Evolutionary conservation across 2,113 vertebrate genomes (phyloP).

Genomic region (Cyanoliseus patagonus): DNA sequence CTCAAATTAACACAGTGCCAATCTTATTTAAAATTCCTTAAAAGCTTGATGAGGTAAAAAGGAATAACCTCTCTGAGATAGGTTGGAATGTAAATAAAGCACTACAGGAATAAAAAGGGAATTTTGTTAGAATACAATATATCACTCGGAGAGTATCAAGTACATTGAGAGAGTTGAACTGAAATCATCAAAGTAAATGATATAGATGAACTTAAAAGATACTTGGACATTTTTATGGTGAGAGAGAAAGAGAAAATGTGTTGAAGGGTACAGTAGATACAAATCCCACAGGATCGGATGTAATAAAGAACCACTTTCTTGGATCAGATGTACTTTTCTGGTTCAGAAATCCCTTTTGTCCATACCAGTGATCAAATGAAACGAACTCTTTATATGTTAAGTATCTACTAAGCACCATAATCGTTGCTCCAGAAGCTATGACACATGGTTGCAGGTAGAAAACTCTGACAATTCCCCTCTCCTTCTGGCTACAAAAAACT

Average conservation of each 20-base stretch:
- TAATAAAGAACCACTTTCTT: background rate
- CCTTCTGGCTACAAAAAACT: background rate
- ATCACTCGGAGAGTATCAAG: background rate
- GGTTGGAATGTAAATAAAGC: background rate
- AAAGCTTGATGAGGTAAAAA: background rate
- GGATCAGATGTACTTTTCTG: background rate
- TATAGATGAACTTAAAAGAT: background rate
- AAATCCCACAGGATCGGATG: background rate
- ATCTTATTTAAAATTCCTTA: background rate
- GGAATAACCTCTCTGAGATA: background rate
- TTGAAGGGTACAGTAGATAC: background rate
- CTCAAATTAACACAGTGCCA: background rate
- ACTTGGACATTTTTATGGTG: constrained; percentile 1
- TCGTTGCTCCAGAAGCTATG: background rate
- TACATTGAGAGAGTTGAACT: background rate
- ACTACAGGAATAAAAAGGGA: background rate
- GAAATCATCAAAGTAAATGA: background rate
- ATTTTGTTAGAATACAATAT: background rate
- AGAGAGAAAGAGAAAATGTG: background rate
- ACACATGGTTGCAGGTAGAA: background rate
- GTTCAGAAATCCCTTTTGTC: background rate
- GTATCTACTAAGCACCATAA: background rate
- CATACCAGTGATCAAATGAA: background rate
- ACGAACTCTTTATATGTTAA: background rate
- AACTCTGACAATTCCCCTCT: background rate